Percentiles rank a stretch among this genome's conserved stretches.
phyloP scores from a whole-genome alignment of 2,888 invertebrate species.

The Aethes cnicana region DNA sequence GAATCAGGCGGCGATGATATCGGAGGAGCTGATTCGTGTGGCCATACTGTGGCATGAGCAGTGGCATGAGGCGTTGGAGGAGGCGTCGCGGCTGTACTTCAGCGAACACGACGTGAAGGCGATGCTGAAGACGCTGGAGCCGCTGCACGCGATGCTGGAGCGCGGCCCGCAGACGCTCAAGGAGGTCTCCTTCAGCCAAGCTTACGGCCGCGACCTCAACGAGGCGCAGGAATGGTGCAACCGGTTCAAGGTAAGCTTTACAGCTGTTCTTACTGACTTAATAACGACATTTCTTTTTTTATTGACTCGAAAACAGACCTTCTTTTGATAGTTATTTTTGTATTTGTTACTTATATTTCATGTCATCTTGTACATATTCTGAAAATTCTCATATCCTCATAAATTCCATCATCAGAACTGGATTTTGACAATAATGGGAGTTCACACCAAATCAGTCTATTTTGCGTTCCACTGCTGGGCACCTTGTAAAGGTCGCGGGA shows the following conservation, averaged over 20 bases:
- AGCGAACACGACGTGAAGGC: slow-evolving; percentile 97
- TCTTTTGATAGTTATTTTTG: no score
- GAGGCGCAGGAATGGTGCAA: slow-evolving; percentile 98
- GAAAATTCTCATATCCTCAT: no score
- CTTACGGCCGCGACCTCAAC: slow-evolving; percentile 95
- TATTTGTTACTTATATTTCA: no score
- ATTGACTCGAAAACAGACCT: no score
- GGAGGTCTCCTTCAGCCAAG: slow-evolving; percentile 97
- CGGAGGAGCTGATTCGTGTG: slow-evolving; percentile 97
- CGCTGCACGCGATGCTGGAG: slow-evolving; percentile 96
- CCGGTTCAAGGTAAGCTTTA: slow-evolving; percentile 85
- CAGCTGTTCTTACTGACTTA: not conserved
- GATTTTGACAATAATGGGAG: no score
- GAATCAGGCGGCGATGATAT: slow-evolving; percentile 97
- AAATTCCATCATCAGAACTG: no score
- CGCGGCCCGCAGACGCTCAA: slow-evolving; percentile 97
- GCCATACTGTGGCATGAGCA: slow-evolving; percentile 99
- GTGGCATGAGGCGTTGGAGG: slow-evolving; percentile 99
- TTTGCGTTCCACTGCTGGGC: no score
- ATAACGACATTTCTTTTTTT: slow-evolving; percentile 39
- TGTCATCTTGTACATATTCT: no score
- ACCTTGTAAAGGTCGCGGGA: no score
- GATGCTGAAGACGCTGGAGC: slow-evolving; percentile 98
- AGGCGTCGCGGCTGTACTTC: slow-evolving; percentile 96
- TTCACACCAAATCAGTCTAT: no score